Percentiles rank a stretch among this genome's conserved stretches.
Evolutionary conservation across 2,888 invertebrate genomes (phyloP).

Genomic region (Drosophila mimica): DNA sequence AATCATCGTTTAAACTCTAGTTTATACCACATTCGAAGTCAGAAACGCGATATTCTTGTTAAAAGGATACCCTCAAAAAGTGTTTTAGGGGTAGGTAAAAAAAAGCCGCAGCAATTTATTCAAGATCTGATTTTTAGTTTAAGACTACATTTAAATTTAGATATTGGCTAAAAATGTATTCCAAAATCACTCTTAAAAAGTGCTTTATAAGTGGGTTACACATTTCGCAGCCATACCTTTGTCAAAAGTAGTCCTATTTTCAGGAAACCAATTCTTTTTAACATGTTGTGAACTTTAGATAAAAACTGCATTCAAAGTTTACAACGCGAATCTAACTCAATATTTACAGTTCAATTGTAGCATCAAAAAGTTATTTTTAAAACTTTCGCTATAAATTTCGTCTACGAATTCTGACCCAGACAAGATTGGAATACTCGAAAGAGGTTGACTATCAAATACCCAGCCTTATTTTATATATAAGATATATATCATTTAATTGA

Average conservation of each 20-base stretch:
- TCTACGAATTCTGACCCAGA: not conserved
- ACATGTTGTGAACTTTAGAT: not conserved
- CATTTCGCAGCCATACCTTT: not conserved
- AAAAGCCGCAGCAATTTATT: not conserved
- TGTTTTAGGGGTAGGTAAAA: not conserved
- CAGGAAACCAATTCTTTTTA: not conserved
- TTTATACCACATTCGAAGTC: not conserved
- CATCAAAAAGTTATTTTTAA: not conserved
- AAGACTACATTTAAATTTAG: accelerated
- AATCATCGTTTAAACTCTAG: not conserved
- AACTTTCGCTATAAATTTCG: not conserved
- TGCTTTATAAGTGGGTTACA: not conserved
- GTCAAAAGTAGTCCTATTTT: not conserved
- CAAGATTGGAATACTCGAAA: not conserved
- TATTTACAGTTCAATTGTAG: not conserved
- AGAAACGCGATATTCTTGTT: not conserved
- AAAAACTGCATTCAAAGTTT: not conserved
- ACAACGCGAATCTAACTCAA: not conserved
- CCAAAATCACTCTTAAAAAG: not conserved
- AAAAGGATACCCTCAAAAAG: not conserved
- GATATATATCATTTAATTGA: not conserved
- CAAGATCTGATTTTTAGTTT: not conserved
- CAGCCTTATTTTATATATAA: not conserved
- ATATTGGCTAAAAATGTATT: no score
- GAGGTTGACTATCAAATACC: not conserved